Evolutionary conservation across 2,113 vertebrate species (phyloP), one percentile per base, ranked within the genome.

Genomic region (Antechinus stuartii): DNA sequence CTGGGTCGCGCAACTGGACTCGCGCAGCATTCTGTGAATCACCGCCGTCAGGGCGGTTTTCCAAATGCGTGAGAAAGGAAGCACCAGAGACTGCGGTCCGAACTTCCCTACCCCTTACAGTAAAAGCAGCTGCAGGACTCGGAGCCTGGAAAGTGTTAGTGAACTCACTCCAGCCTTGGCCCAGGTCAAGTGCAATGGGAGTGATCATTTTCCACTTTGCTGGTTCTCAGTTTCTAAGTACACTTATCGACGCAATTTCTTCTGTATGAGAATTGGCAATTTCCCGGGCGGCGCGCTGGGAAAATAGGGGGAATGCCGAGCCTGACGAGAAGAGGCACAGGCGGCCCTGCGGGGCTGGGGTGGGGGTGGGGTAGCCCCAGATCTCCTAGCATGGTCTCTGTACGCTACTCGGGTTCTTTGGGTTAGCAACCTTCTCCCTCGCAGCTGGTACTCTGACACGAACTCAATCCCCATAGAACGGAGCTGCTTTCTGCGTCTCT

Each of bases 201-300:
- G 10, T 6, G 54, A 89, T 94, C 16, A 0, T 92, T 91, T 95
- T 93, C 91, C 92, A 50, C 68, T 89, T 68, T 22, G 9, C 19
- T 0, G 52, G 50, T 96, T 95, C 90, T 76, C 8, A 8, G 50
- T 95, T 96, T 96, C 56, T 4, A 92, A 57, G 94, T 96, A 76
- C 96, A 49, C 91, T 93, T 54, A 54, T 91, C 25, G 3, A 94
- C 30, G 8, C 3, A 12, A 47, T 46, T 49, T 53, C 93, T 84
- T 47, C 30, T 84, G 68, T 42, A 42, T 42, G 68, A 84, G n/a
- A n/a, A 42, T 16, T 19, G 68, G 68, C 68, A 42, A 76, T 76
- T 76, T 76, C 68, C 68, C 68, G 35, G 61, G 68, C n/a, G 27
- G 57, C 27, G 68, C 68, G 35, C 68, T 76, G 68, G 68, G 68